Conservation (phyloP, 2,113 vertebrate genomes). For the Sisor rabdophorus region DNA sequence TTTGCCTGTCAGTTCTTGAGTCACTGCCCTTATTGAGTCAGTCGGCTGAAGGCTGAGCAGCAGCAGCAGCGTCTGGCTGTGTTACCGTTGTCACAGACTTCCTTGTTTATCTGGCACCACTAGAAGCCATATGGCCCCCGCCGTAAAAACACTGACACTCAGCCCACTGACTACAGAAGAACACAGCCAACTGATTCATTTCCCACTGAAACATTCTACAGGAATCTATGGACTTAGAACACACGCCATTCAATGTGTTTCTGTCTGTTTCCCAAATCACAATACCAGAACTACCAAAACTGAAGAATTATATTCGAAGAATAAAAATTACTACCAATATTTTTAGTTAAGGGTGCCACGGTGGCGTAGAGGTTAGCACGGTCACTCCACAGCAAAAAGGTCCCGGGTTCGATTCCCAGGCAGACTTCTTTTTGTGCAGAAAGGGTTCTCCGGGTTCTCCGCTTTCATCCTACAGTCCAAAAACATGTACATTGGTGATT, state of each 20-base stretch:
- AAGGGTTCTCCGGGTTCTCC: too few relatives aligned
- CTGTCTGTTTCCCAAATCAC: not conserved
- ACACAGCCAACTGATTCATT: slow-evolving; percentile 32
- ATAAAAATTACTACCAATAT: not conserved
- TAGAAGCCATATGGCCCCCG: slow-evolving; percentile 20
- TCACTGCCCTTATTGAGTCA: slow-evolving; percentile 16
- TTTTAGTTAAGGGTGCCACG: too few relatives aligned
- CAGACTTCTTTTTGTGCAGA: too few relatives aligned
- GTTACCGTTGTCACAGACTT: slow-evolving; percentile 11
- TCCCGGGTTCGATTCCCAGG: too few relatives aligned
- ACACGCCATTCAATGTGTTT: not conserved
- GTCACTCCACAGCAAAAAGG: too few relatives aligned
- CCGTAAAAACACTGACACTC: slow-evolving; percentile 39
- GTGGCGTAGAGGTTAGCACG: too few relatives aligned
- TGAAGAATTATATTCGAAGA: not conserved
- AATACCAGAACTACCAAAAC: not conserved
- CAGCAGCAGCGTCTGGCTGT: slow-evolving; percentile 22
- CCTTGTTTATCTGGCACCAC: slow-evolving; percentile 34
- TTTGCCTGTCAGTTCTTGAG: slow-evolving; percentile 28
- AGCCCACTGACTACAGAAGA: slow-evolving; percentile 23
- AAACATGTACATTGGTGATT: too few relatives aligned
- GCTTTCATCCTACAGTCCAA: too few relatives aligned
- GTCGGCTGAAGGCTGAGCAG: slow-evolving; percentile 20
- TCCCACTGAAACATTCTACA: slow-evolving; percentile 5
- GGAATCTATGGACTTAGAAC: not conserved